Conservation (phyloP, 2,797 vertebrate genomes). For the Moxostoma hubbsi region DNA sequence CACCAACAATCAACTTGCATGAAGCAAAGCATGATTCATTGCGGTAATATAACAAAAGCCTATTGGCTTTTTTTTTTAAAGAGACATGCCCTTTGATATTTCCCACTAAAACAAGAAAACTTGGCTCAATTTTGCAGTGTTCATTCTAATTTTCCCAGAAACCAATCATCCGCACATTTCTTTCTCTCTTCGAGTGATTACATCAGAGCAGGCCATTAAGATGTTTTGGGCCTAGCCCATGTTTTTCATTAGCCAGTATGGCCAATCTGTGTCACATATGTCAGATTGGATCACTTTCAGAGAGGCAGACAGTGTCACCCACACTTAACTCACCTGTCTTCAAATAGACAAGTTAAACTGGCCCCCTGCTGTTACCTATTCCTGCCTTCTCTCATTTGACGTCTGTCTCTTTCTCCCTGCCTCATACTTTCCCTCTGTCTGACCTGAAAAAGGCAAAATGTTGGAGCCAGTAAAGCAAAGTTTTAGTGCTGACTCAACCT, state of each 20-base stretch:
- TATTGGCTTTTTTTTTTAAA: too few relatives aligned
- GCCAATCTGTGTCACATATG: conserved; percentile 39
- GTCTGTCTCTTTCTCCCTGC: conserved; percentile 19
- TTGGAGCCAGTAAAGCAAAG: conserved; percentile 41
- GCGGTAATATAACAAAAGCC: too few relatives aligned
- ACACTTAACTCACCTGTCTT: conserved; percentile 56
- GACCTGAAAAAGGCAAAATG: conserved; percentile 41
- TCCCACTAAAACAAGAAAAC: too few relatives aligned
- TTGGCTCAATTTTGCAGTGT: background rate
- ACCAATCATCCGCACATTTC: conserved; percentile 8
- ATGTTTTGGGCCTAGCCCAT: conserved; percentile 25
- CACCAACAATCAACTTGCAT: too few relatives aligned
- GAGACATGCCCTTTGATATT: too few relatives aligned
- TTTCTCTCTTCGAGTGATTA: conserved; percentile 34
- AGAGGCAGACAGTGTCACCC: conserved; percentile 50
- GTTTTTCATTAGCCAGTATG: conserved; percentile 47
- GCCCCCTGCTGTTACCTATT: conserved; percentile 20
- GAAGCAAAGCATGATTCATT: too few relatives aligned
- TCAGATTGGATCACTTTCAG: conserved; percentile 48
- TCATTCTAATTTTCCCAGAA: conserved; percentile 20
- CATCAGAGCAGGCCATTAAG: conserved; percentile 45
- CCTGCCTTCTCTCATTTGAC: conserved; percentile 15
- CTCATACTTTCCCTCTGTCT: conserved; percentile 20
- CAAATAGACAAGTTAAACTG: conserved; percentile 52
- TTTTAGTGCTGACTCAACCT: conserved; percentile 58